Conservation (phyloP, 2,113 vertebrate species). For the Tachuris rubrigastra region DNA sequence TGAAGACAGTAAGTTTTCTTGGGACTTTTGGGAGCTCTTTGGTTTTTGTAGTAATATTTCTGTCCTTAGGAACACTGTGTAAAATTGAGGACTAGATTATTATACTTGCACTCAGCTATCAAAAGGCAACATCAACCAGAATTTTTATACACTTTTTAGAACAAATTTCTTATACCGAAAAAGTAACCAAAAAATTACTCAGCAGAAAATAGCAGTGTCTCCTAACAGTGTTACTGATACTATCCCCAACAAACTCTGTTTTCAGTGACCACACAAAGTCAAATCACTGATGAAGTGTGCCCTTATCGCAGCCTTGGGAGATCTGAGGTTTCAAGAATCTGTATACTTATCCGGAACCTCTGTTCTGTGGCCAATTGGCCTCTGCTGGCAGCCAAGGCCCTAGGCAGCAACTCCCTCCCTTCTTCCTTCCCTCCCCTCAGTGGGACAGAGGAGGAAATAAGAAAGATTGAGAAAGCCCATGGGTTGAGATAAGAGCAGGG, state of each 20-base stretch:
- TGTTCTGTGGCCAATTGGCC: not conserved
- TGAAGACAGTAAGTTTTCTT: not conserved
- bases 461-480: not conserved
- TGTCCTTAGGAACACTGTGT: not conserved
- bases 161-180: not conserved
- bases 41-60: not conserved
- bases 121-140: not conserved
- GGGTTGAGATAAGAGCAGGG: not conserved
- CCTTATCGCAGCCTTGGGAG: not conserved
- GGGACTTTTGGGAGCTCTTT: not conserved
- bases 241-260: not conserved
- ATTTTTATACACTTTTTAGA: not conserved
- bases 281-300: not conserved
- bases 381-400: rapidly evolving
- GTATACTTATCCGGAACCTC: not conserved
- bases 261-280: not conserved
- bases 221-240: not conserved
- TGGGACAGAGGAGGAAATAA: rapidly evolving
- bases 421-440: not conserved
- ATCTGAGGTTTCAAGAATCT: not conserved
- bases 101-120: rapidly evolving
- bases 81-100: not conserved
- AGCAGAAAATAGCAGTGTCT: not conserved
- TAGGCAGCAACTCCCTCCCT: no score
- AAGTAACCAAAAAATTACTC: not conserved